Conservation (phyloP, 1,140 invertebrate species). For the Orius laevigatus region DNA sequence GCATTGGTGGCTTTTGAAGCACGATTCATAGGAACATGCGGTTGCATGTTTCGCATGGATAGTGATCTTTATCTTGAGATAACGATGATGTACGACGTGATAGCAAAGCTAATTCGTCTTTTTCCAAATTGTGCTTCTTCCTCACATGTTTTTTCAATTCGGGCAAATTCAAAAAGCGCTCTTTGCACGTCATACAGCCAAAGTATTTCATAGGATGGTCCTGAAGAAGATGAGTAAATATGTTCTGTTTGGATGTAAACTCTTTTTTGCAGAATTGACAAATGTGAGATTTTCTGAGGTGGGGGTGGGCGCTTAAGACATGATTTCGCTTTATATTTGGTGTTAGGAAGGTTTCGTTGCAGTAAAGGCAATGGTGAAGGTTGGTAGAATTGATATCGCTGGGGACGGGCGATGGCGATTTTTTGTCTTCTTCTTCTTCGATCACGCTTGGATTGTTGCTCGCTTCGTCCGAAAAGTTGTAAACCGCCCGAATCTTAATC, state of each 20-base stretch:
- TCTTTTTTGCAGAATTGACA: constrained; percentile 21
- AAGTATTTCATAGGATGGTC: constrained; percentile 19
- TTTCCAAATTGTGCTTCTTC: constrained; percentile 13
- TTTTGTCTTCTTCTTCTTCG: constrained; percentile 11
- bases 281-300: constrained; percentile 18
- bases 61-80: constrained; percentile 4
- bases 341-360: constrained; percentile 20
- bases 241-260: constrained; percentile 14
- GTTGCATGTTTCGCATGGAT: constrained; percentile 8
- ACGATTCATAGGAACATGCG: constrained; percentile 11
- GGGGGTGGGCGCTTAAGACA: constrained; percentile 19
- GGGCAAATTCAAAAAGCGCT: constrained; percentile 17
- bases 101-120: not conserved
- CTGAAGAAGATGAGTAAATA: constrained; percentile 19
- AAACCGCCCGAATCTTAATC: constrained; percentile 5
- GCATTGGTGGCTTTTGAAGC: constrained; percentile 14
- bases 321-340: constrained; percentile 18
- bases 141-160: constrained; percentile 16
- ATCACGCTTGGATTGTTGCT: constrained; percentile 12
- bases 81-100: not conserved
- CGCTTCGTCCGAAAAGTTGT: constrained; percentile 8
- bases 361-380: constrained; percentile 20
- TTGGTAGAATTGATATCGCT: not conserved
- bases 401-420: not conserved
- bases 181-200: constrained; percentile 20